phyloP scores from a whole-genome alignment of 2,797 vertebrate species.

The Cirrhinus mrigala region DNA sequence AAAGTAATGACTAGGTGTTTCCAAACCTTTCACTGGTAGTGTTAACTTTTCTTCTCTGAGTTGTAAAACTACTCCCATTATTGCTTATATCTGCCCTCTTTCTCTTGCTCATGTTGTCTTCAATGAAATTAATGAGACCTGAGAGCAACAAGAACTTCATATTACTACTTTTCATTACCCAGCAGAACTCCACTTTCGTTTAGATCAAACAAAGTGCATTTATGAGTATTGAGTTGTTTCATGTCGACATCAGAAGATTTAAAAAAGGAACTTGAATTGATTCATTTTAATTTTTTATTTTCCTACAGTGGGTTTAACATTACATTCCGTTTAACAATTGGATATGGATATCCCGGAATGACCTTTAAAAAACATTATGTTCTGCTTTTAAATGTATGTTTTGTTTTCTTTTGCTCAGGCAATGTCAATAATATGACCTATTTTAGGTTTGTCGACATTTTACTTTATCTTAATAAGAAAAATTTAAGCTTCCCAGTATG shows the following conservation, averaged over 20 bases:
- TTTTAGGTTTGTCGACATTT: not conserved
- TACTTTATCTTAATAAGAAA: slow-evolving; percentile 23
- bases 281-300: not conserved
- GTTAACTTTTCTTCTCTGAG: not conserved
- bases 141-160: not conserved
- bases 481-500: slow-evolving; percentile 3
- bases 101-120: slow-evolving; percentile 1
- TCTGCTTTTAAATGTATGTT: not conserved
- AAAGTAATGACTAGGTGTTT: not conserved
- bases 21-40: not conserved
- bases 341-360: not conserved
- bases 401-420: not conserved
- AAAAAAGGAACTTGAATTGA: not conserved
- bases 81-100: not conserved
- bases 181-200: slow-evolving; percentile 1
- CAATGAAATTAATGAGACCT: not conserved
- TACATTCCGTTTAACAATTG: not conserved
- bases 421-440: not conserved
- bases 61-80: not conserved
- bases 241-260: not conserved
- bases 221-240: not conserved
- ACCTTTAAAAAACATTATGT: not conserved
- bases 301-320: not conserved
- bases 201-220: not conserved
- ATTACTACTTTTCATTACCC: not conserved